Base-by-base conservation (phyloP, 2,888 invertebrate species). In the Catocala sponsa region DNA sequence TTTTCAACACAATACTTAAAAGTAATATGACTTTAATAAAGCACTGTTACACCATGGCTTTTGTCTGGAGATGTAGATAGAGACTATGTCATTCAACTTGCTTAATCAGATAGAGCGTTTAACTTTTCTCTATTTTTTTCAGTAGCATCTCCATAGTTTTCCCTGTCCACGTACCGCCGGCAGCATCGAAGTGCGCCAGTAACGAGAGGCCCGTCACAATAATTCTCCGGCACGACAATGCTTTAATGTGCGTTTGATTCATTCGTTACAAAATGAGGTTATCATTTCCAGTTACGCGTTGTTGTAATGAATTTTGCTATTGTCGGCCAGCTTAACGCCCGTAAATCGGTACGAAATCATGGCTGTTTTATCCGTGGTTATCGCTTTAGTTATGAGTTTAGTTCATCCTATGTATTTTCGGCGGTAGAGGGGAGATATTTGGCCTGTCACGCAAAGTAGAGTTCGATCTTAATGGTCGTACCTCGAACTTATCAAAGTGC, bases 221-320 rank as follows among this genome's bases (percentile, higher is more conserved):
- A 94, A 93, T 91, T 94, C 92, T 92, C 91, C 86, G 82, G 86
- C 86, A 87, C 92, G 94, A 94, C 94, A 93, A 94, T 92, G 93
- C 91, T 93, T 89, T 92, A 92, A 92, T 91, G 88, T 90, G 88
- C 88, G 90, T 92, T 94, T 94, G 94, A 94, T 93, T 94, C 93
- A 94, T 94, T 90, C 89, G 83, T 85, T 85, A 85, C 87, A 88
- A 91, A 91, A 93, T 93, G 92, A 93, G 92, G 91, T 92, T 93
- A 93, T 94, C 94, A 94, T 91, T 88, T 83, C 87, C 92, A 92
- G 90, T 72, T 83, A 80, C 80, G 79, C 74, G 71, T 71, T 83
- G 88, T 86, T 85, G 82, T 89, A 89, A 91, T 91, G 91, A 91
- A 90, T 91, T 89, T 86, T 82, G 88, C 85, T 87, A 88, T 90